A percentile compares a stretch with the other conserved stretches of the same genome.
Conservation (phyloP, 2,113 vertebrate species). For the Lepus timidus region DNA sequence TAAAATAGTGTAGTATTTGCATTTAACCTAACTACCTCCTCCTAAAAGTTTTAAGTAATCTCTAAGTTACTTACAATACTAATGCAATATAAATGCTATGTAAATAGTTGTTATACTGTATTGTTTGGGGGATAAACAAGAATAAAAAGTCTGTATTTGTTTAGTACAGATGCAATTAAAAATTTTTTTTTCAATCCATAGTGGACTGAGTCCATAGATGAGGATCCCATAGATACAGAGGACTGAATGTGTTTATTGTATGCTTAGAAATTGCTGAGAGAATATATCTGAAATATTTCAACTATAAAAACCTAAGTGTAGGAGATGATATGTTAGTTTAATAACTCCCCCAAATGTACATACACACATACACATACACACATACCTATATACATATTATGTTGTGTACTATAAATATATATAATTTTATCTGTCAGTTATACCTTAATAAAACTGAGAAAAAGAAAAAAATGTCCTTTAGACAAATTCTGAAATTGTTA, state of each 20-base stretch:
- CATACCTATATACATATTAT: not conserved
- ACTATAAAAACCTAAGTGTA: not conserved
- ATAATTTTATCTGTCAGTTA: not conserved
- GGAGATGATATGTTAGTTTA: not conserved
- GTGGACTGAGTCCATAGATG: not conserved
- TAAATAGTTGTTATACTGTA: not conserved
- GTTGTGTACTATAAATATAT: not conserved
- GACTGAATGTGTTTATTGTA: not conserved
- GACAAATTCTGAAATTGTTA: slow-evolving; percentile 31
- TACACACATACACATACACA: too few relatives aligned
- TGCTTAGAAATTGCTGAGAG: not conserved
- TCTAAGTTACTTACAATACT: not conserved
- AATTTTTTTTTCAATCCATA: not conserved
- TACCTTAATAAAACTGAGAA: not conserved
- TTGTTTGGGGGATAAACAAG: not conserved
- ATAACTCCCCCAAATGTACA: not conserved
- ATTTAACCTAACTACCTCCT: not conserved
- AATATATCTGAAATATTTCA: not conserved
- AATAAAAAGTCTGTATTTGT: not conserved
- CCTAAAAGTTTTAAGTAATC: not conserved
- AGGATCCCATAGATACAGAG: not conserved
- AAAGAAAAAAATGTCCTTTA: not conserved
- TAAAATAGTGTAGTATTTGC: not conserved
- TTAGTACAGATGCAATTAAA: not conserved
- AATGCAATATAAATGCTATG: not conserved